Conservation (phyloP, 2,113 vertebrate genomes). For the Phodopus roborovskii region DNA sequence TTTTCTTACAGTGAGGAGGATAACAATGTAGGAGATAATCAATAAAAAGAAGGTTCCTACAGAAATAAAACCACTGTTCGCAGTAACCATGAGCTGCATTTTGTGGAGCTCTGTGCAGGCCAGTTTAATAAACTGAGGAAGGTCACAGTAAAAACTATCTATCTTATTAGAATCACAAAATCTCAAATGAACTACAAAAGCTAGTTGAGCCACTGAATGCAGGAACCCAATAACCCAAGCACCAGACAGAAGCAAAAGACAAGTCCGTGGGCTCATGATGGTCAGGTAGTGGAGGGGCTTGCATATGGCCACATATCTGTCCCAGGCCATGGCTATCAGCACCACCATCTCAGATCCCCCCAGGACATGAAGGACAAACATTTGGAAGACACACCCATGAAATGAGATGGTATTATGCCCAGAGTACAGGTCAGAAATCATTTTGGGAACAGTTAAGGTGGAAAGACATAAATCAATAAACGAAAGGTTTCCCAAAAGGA, state of each 20-base stretch:
- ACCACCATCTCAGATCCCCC: slow-evolving; percentile 2
- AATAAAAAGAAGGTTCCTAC: slow-evolving; percentile 61
- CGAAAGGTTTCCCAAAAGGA: not conserved
- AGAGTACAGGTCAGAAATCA: not conserved
- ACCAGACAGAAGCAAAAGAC: not conserved
- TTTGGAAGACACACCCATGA: not conserved
- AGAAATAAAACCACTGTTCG: slow-evolving; percentile 78
- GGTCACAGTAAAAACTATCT: not conserved
- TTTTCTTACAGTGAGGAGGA: slow-evolving; percentile 70
- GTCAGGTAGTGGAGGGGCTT: slow-evolving; percentile 58
- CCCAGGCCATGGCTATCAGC: slow-evolving; percentile 68
- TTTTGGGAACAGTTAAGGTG: not conserved
- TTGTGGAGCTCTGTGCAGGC: slow-evolving; percentile 21
- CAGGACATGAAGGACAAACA: not conserved
- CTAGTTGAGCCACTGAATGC: slow-evolving; percentile 23
- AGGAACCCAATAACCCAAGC: slow-evolving; percentile 47
- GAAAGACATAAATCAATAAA: not conserved
- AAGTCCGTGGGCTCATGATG: slow-evolving; percentile 47
- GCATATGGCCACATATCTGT: slow-evolving; percentile 71
- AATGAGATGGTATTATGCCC: not conserved
- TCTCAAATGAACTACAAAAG: not conserved
- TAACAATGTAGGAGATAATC: slow-evolving; percentile 74
- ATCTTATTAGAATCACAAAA: slow-evolving; percentile 65
- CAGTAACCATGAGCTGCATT: slow-evolving; percentile 72
- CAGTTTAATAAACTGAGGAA: slow-evolving; percentile 66